These are phyloP conservation scores for Callosobruchus maculatus DNA, from an alignment of 2,888 invertebrate genomes.

Conservation along the genomic window DNA sequence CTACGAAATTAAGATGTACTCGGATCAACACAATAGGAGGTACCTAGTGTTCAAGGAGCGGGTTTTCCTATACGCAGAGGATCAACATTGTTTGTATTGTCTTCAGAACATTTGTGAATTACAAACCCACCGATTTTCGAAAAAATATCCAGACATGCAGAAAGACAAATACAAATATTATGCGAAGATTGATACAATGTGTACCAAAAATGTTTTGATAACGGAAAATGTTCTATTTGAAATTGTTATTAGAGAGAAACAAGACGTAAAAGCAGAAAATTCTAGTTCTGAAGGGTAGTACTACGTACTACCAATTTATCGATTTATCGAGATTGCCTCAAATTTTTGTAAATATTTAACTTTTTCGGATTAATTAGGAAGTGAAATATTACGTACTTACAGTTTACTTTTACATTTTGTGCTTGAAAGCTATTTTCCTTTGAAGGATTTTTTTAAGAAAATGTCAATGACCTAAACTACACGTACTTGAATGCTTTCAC, in stretches of 20 bases:
- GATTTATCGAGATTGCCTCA: no score
- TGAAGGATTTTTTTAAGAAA: no score
- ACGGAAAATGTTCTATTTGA: constrained; percentile 20
- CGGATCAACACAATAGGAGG: constrained; percentile 11
- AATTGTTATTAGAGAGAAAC: background rate
- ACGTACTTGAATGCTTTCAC: no score
- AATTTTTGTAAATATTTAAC: no score
- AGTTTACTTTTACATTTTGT: no score
- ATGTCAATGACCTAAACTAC: no score
- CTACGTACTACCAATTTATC: no score
- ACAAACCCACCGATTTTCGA: constrained; percentile 18
- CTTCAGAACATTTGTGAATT: constrained; percentile 20
- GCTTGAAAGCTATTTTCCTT: no score
- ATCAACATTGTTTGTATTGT: constrained; percentile 21
- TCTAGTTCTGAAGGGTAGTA: background rate
- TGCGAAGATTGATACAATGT: constrained; percentile 15
- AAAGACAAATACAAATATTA: constrained; percentile 20
- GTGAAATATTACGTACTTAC: no score
- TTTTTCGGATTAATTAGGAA: no score
- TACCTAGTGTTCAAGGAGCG: constrained; percentile 16
- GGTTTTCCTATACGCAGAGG: constrained; percentile 18
- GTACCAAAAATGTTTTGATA: constrained; percentile 17
- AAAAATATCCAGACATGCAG: constrained; percentile 15
- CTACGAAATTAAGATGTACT: constrained; percentile 17
- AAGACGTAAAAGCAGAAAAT: background rate